Percentiles rank a stretch among this genome's conserved stretches.
Evolutionary conservation across 2,888 invertebrate species (phyloP).

Genomic region (Drosophila barbarae): DNA sequence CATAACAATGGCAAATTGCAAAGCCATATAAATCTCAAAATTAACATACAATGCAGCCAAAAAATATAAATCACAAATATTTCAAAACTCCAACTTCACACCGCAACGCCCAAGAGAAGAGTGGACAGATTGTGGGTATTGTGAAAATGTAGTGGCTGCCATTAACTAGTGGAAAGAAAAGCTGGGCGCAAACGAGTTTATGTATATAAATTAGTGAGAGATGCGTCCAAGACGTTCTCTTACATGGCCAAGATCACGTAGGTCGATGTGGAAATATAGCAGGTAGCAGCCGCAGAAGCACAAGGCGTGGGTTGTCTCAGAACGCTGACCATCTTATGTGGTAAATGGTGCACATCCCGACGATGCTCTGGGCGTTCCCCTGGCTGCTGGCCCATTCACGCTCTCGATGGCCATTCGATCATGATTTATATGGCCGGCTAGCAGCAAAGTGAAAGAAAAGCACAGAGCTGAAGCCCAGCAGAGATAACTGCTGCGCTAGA

Average conservation of each 20-base stretch:
- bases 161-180: conserved; percentile 25
- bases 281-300: neutral
- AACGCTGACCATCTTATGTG: conserved; percentile 24
- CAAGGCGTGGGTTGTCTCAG: conserved; percentile 25
- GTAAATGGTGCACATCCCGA: conserved; percentile 34
- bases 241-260: conserved; percentile 50
- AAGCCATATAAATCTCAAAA: conserved; percentile 34
- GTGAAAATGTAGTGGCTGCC: conserved; percentile 27
- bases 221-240: conserved; percentile 22
- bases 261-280: conserved; percentile 30
- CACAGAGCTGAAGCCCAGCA: conserved; percentile 52
- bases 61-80: conserved; percentile 46
- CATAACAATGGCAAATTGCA: conserved; percentile 41
- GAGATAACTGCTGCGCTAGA: conserved; percentile 38
- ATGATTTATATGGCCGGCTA: conserved; percentile 50
- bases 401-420: conserved; percentile 64
- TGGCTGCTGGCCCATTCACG: conserved; percentile 26
- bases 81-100: conserved; percentile 51
- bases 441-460: conserved; percentile 59
- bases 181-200: conserved; percentile 56
- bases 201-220: conserved; percentile 47
- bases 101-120: conserved; percentile 43
- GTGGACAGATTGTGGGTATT: conserved; percentile 37
- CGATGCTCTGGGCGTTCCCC: conserved; percentile 2
- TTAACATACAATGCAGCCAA: conserved; percentile 60